A percentile compares a stretch with the other conserved stretches of the same genome.
These are phyloP conservation scores for Esperia sulphurella DNA, from an alignment of 2,888 invertebrate species.

Conservation along the genomic window DNA sequence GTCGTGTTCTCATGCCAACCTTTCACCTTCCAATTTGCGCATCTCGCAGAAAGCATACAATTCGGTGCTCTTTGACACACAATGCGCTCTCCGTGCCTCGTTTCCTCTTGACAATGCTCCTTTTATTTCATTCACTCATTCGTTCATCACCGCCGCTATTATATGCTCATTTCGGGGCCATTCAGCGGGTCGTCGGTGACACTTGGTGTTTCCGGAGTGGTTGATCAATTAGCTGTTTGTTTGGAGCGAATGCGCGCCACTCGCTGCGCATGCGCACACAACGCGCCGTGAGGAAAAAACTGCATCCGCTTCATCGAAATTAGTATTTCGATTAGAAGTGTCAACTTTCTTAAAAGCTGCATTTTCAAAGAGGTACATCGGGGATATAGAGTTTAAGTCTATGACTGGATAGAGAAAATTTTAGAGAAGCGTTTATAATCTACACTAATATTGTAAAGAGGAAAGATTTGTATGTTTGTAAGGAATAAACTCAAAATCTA, in stretches of 20 bases:
- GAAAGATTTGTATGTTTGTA: no score
- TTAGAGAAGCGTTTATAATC: no score
- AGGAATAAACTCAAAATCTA: no score
- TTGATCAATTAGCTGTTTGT: conserved; percentile 56
- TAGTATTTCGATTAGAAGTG: neutral
- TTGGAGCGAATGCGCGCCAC: conserved; percentile 14
- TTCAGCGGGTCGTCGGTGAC: conserved; percentile 48
- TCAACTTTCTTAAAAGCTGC: neutral
- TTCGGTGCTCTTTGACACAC: no score
- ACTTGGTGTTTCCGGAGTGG: conserved; percentile 53
- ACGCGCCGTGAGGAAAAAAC: neutral
- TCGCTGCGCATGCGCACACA: neutral
- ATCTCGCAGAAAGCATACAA: no score
- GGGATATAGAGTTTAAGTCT: no score
- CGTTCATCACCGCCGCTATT: conserved; percentile 38
- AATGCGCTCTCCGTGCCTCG: neutral
- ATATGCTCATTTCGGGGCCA: conserved; percentile 49
- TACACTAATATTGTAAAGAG: no score
- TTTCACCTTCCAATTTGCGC: no score
- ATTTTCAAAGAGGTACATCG: no score
- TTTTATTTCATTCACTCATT: neutral
- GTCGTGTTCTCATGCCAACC: no score
- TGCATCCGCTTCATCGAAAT: neutral
- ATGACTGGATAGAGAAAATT: no score
- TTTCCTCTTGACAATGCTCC: neutral